Percentiles rank a stretch among this genome's conserved stretches.
Conservation (phyloP, 1,140 invertebrate genomes). For the Nasonia longicornis region DNA sequence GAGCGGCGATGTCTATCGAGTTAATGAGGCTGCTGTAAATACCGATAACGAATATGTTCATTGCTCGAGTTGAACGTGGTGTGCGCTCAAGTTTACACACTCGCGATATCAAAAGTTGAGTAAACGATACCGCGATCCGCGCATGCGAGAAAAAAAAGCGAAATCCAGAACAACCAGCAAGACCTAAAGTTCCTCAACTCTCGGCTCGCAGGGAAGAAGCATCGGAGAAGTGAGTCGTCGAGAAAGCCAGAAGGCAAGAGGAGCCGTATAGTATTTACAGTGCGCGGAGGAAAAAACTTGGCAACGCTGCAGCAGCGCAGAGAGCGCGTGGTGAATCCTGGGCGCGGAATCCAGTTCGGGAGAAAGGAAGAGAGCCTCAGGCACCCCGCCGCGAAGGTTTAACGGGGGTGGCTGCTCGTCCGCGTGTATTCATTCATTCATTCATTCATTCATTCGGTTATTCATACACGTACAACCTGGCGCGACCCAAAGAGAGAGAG, state of each 20-base stretch:
- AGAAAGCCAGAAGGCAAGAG: background rate
- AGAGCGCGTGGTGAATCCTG: constrained; percentile 7
- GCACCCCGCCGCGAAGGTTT: constrained; percentile 61
- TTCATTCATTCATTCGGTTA: constrained; percentile 50
- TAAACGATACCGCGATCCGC: too few species aligned
- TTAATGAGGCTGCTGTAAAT: too few species aligned
- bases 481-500: background rate
- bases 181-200: constrained; percentile 10
- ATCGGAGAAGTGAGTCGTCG: background rate
- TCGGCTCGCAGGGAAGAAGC: background rate
- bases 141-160: background rate
- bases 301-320: constrained; percentile 49
- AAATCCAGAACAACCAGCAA: background rate
- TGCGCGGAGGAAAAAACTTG: constrained; percentile 50
- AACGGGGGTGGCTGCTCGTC: constrained; percentile 54
- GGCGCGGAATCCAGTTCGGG: constrained; percentile 49
- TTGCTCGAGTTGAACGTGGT: too few species aligned
- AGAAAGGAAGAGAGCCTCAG: constrained; percentile 17
- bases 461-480: constrained; percentile 49
- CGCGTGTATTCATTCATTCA: constrained; percentile 54
- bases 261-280: background rate
- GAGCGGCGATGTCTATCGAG: too few species aligned
- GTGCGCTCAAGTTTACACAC: too few species aligned
- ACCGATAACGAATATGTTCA: too few species aligned
- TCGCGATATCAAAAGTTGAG: too few species aligned